Evolutionary conservation across 1,140 invertebrate genomes (phyloP).

Genomic region (Calephelis nemesis): DNA sequence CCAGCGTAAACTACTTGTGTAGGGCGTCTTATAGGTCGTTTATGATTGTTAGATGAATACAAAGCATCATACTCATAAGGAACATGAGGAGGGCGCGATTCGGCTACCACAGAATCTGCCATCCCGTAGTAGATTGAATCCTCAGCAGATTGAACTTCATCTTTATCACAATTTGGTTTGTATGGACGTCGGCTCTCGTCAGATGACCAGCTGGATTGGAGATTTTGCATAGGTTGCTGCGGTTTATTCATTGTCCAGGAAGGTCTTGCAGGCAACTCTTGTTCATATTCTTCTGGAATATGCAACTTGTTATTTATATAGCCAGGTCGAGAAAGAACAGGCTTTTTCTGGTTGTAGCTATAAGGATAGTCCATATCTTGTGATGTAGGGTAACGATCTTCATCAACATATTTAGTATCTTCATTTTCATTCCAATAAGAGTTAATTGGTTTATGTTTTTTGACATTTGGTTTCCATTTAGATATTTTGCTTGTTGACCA

Average conservation of each 20-base stretch:
- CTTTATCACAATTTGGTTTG: slow-evolving; percentile 66
- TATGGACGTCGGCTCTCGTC: slow-evolving; percentile 65
- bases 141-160: slow-evolving; percentile 56
- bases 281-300: slow-evolving; percentile 54
- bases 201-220: slow-evolving; percentile 57
- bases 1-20: slow-evolving; percentile 70
- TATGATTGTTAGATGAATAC: slow-evolving; percentile 54
- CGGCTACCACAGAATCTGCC: slow-evolving; percentile 82
- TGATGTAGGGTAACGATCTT: slow-evolving; percentile 49
- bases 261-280: slow-evolving; percentile 65
- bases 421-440: slow-evolving; percentile 61
- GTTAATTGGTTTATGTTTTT: slow-evolving; percentile 66
- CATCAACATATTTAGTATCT: slow-evolving; percentile 51
- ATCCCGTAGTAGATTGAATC: slow-evolving; percentile 61
- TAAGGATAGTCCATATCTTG: slow-evolving; percentile 51
- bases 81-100: slow-evolving; percentile 83
- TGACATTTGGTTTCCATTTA: slow-evolving; percentile 86
- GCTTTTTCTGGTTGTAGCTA: slow-evolving; percentile 56
- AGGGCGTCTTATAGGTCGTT: slow-evolving; percentile 64
- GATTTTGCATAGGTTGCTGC: slow-evolving; percentile 45
- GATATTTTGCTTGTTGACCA: slow-evolving; percentile 90
- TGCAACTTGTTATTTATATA: slow-evolving; percentile 68
- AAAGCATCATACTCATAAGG: slow-evolving; percentile 76
- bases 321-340: slow-evolving; percentile 49
- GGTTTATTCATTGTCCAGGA: slow-evolving; percentile 59